Evolutionary conservation across 2,888 invertebrate genomes (phyloP).

Genomic region (Junonia oenone): DNA sequence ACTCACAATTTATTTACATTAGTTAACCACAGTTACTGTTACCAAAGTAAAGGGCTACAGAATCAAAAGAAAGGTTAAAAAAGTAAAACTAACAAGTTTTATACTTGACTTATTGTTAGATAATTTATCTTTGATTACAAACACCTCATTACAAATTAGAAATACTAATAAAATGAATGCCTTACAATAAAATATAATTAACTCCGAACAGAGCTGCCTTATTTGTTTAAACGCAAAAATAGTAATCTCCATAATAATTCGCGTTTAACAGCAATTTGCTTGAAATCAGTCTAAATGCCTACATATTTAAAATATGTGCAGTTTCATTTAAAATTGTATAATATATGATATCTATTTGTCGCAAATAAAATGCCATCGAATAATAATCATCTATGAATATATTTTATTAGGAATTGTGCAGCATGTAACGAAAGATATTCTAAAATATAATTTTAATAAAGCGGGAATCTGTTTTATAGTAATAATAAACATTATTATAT

Average conservation of each 20-base stretch:
- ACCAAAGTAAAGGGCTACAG: too few relatives aligned
- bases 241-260: not conserved
- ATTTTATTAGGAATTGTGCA: not conserved
- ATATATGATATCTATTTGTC: not conserved
- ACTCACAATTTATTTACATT: too few relatives aligned
- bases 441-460: too few relatives aligned
- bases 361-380: not conserved
- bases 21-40: too few relatives aligned
- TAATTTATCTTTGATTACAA: too few relatives aligned
- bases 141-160: too few relatives aligned
- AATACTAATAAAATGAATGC: not conserved
- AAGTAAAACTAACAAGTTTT: too few relatives aligned
- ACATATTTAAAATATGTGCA: not conserved
- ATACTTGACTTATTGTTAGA: too few relatives aligned
- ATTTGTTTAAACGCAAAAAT: not conserved
- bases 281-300: conserved; percentile 1
- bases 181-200: not conserved
- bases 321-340: not conserved
- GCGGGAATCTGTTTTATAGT: too few relatives aligned
- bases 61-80: too few relatives aligned
- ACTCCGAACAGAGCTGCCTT: conserved; percentile 1
- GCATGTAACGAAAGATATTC: not conserved
- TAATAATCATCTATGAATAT: not conserved
- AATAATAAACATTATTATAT: too few relatives aligned
- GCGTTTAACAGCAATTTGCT: not conserved